phyloP scores from a whole-genome alignment of 2,797 vertebrate genomes.

The Macropodus opercularis region DNA sequence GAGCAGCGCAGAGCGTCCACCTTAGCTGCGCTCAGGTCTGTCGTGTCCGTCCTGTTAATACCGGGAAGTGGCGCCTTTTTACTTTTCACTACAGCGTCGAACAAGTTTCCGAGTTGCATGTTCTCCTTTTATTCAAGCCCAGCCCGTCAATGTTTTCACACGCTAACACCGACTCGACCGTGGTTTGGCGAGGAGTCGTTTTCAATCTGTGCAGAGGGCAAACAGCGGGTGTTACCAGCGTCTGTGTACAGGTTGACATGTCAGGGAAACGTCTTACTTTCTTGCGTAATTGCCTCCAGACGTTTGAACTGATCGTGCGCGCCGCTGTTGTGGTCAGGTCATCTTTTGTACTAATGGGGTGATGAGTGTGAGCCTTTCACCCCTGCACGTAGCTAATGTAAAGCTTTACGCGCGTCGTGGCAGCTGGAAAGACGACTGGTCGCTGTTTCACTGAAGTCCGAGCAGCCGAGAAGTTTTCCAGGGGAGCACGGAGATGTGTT shows the following conservation, averaged over 20 bases:
- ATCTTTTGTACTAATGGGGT: fast-evolving
- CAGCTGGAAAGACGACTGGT: conserved; percentile 50
- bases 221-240: conserved; percentile 76
- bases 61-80: conserved; percentile 83
- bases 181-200: not conserved
- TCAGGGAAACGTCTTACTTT: conserved; percentile 20
- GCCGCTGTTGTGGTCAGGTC: fast-evolving
- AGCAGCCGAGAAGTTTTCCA: not conserved
- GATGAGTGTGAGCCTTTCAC: conserved; percentile 14
- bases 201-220: conserved; percentile 33
- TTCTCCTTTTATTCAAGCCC: not conserved
- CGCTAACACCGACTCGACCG: not conserved
- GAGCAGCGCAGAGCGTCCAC: conserved; percentile 25
- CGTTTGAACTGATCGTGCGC: not conserved
- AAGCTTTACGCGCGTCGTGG: conserved; percentile 54
- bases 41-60: conserved; percentile 41
- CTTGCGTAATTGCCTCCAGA: not conserved
- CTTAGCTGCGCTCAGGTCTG: conserved; percentile 39
- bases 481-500: not conserved
- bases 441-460: not conserved
- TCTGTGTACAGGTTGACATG: conserved; percentile 60
- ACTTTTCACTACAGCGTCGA: conserved; percentile 49
- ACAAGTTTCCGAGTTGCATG: not conserved
- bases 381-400: conserved; percentile 2
- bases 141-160: fast-evolving